Base-by-base conservation (phyloP, 2,797 vertebrate genomes). In the Tokudaia tokunoshimensis region DNA sequence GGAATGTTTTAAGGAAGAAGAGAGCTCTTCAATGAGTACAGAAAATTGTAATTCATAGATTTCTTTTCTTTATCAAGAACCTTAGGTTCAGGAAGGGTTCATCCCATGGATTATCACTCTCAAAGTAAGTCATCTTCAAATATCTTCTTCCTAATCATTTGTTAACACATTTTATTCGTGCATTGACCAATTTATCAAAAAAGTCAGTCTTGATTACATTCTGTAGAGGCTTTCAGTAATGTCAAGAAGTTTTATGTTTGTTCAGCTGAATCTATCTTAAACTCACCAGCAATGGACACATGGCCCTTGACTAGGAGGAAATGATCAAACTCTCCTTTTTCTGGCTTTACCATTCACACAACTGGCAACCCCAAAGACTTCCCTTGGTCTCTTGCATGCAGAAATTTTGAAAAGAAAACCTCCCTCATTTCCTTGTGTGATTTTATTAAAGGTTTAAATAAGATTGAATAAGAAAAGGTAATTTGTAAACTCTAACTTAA, bases 401-500 rank as follows among this genome's bases (percentile, higher is more conserved):
- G 75, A 94, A 89, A 76, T 10, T 3, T 67, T 67, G 22, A 17
- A 86, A 70, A 85, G 34, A 74, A 67, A 7, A 61, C 26, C n/a
- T 74, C 8, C 17, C 26, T 37, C 74, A 7, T 31, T 90, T 89
- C 41, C 29, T 88, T 74, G 50, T 13, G 50, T 10, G 12, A 94
- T 74, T 89, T 26, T 44, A 76, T 67, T 61, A 91, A 92, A 17
- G 6, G 4, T 37, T 90, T 22, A 84, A 93, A n/a, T n/a, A 55
- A 92, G 4, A 75, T 67, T 29, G 22, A 1, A 1, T 88, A 31
- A 76, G 72, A 86, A 7, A 95, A 93, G 72, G 4, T 94, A 50
- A 20, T 81, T 94, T 65, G 19, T 55, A 95, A 89, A 88, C 31
- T 87, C 52, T 34, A 76, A 91, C 79, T 89, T 94, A 72, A 83